Base-by-base conservation (phyloP, 23 tunicate species). In the Aplidium turbinatum region DNA sequence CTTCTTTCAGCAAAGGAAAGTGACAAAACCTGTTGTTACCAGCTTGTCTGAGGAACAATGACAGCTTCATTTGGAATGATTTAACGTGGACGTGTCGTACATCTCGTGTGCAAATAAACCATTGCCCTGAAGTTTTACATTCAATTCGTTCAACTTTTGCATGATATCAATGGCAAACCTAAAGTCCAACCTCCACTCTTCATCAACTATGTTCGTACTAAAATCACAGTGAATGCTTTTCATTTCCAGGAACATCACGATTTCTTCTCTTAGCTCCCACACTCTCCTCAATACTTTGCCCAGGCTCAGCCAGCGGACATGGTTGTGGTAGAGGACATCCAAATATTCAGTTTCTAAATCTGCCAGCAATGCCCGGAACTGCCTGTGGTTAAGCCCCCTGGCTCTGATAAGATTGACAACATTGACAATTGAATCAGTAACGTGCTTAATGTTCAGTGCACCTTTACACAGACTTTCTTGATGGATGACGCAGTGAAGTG, bases 311-410 rank as follows among this genome's bases (percentile, higher is more conserved):
- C 85, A 79, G 31, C 77, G 61, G 28, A 79, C 85, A 50, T 34
- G 36, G 25, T 54, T 70, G 76, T 70, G 76, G 76, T 70, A 70
- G n/a, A 79, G 72, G 22, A 79, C 68, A 34, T 68, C 85, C 54
- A 55, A 26, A 33, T 33, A 68, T 34, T 79, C 57, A 2, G 77
- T 27, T 20, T 79, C 85, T 35, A 53, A 36, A 23, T 63, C 85
- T 68, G 54, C 38, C 77, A 69, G 38, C 36, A 79, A 68, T 33
- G 25, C 42, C 38, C 77, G 77, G 56, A 79, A 79, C 58, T 79
- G 85, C 31, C 85, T 54, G 68, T 79, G 85, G 29, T 79, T 79
- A 40, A 79, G 68, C 52, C 85, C 77, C 33, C 68, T 42, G 34
- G 77, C 30, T 68, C 76, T 68, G 36, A 79, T 79, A 20, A 69